Evolutionary conservation across 2,797 vertebrate species (phyloP).

Genomic region (Leptodactylus fallax): DNA sequence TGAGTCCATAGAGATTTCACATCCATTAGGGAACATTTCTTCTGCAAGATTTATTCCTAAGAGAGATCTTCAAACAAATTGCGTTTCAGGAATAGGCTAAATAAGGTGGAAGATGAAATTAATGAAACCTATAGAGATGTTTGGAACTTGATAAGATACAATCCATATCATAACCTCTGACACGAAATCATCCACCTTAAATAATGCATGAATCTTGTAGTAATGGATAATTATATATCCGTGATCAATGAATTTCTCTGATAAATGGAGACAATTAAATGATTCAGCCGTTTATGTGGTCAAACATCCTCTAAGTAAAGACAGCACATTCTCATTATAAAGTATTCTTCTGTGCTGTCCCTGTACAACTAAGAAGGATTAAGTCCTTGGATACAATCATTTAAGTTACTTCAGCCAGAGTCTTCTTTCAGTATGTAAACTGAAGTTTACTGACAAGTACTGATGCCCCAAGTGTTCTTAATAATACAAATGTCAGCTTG

Average conservation of each 20-base stretch:
- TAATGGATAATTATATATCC: background rate
- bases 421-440: background rate
- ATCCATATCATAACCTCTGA: background rate
- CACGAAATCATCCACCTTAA: background rate
- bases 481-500: background rate
- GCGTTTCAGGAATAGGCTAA: conserved; percentile 28
- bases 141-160: background rate
- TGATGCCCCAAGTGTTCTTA: background rate
- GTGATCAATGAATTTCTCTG: background rate
- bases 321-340: background rate
- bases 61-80: background rate
- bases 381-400: background rate
- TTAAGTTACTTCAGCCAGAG: background rate
- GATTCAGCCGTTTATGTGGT: background rate
- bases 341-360: background rate
- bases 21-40: conserved; percentile 24
- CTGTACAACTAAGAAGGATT: too few species aligned
- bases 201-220: background rate
- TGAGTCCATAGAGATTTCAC: background rate
- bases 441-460: background rate
- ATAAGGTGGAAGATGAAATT: conserved; percentile 1
- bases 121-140: conserved; percentile 34
- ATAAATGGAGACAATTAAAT: background rate
- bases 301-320: background rate
- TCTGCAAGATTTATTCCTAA: conserved; percentile 8